Base-by-base conservation (phyloP, 2,888 invertebrate species). In the Eupithecia abbreviata region DNA sequence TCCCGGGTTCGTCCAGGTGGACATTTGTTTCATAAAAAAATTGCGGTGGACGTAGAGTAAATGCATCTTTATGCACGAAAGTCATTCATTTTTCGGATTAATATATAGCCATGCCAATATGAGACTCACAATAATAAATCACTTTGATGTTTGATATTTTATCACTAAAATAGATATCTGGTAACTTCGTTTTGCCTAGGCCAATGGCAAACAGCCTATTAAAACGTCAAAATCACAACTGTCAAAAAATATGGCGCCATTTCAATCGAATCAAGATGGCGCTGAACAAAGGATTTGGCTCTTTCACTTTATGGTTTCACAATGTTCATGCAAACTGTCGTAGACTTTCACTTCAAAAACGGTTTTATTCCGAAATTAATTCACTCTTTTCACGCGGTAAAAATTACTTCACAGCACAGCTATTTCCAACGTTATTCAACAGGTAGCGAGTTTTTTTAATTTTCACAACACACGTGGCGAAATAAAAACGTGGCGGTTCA, bases 401-500 rank as follows among this genome's bases (percentile, higher is more conserved):
- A 43, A 49, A 2, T 51, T 51, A 18, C 18, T 62, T 10, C 18
- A 62, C 62, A 62, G 30, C 6, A 30, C 30, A 30, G n/a, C 42
- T 66, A 65, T 41, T 65, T 65, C 13, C 15, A 15, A 65, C 68
- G 55, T 83, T 83, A 83, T 80, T 81, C 82, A 58, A 58, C 58
- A 30, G 10, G 12, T 4, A 3, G 10, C 58, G 4, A 30, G 62
- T n/a, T 13, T 58, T 58, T 18, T 55, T 55, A 10, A 62, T 30
- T 30, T 78, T 78, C 81, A 78, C 78, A 76, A 83, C 90, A 88
- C 87, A 65, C 66, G 90, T 89, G 90, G 85, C 82, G 72, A 62
- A 62, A 62, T 62, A 30, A 79, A 87, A 58, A 81, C 84, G 86
- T 85, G 84, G 83, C 80, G 85, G 84, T 77, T 82, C 85, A 80